These are phyloP conservation scores for Eustalomyia histrio DNA, from an alignment of 2,888 invertebrate genomes.

Conservation along the genomic window DNA sequence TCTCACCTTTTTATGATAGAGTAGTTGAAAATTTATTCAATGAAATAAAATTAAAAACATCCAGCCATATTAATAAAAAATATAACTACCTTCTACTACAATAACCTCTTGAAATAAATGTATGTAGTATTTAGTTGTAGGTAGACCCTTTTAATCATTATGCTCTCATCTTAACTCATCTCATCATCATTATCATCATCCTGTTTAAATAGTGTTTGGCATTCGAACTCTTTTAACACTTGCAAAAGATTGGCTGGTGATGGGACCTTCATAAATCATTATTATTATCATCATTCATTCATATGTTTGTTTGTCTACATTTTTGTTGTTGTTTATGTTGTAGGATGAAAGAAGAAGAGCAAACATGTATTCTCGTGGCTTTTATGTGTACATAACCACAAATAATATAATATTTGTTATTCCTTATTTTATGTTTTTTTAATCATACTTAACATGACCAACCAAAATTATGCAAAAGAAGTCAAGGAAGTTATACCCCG, in stretches of 20 bases:
- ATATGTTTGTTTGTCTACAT: conserved; percentile 23
- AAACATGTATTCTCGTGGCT: conserved; percentile 31
- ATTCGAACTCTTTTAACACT: conserved; percentile 55
- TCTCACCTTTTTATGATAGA: conserved; percentile 49
- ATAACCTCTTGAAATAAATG: not conserved
- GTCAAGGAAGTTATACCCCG: too few species aligned
- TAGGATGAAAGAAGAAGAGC: not conserved
- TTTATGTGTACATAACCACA: not conserved
- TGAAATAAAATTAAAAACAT: conserved; percentile 24
- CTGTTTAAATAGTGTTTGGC: conserved; percentile 54
- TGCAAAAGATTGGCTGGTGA: conserved; percentile 23
- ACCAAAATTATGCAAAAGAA: not conserved
- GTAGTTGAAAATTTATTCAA: conserved; percentile 39
- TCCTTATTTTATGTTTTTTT: not conserved
- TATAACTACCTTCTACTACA: not conserved
- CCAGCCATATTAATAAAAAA: not conserved
- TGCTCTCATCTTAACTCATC: conserved; percentile 20
- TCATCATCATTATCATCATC: conserved; percentile 36
- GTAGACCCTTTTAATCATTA: conserved; percentile 6
- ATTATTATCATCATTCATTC: conserved; percentile 44
- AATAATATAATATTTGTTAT: not conserved
- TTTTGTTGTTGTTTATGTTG: not conserved
- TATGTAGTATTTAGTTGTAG: too few species aligned
- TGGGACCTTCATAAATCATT: conserved; percentile 63
- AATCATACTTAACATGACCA: not conserved